Base-by-base conservation (phyloP, 1,140 invertebrate genomes). In the Cotesia glomerata region DNA sequence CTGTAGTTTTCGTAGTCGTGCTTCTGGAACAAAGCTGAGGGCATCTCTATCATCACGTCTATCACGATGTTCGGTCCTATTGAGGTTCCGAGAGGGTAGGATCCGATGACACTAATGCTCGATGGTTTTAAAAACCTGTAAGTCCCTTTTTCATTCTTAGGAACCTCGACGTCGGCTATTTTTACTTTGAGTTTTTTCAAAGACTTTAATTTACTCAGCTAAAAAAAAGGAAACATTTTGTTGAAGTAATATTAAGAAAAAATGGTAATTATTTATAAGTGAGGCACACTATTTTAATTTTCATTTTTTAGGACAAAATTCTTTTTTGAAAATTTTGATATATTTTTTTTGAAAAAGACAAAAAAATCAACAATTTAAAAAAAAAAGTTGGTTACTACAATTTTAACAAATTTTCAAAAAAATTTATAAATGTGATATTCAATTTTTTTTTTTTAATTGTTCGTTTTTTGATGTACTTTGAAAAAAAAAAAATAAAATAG, bases 1-100 rank as follows among this genome's bases (percentile, higher is more conserved):
- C 90, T 89, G 59, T 95, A 92, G 86, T 97, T 97, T 26, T 95
- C 82, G 78, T 92, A 92, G 81, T 98, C 95, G 72, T 90, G 91
- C 78, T 92, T 92, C 61, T 90, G 88, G 32, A 93, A 91, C 74
- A 88, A 88, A 18, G 81, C 83, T 61, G 89, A 85, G 3, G 94
- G 93, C 80, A 95, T 93, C 81, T 90, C 88, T 39, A 95, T 81
- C 75, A 89, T 89, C 69, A 95, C 75, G 79, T 95, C 93, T 5
- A 91, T 84, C 35, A 80, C 77, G 11, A 91, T 80, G 75, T 91
- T 88, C 26, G 91, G 89, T 7, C 90, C 90, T n/a, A 93, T 82
- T 51, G 88, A 81, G 51, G 90, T 89, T 18, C 88, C 88, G 2
- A 88, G 84, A 11, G 83, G 78, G 80, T 91, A 91, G 34, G 93